Evolutionary conservation across 2,888 invertebrate species (phyloP).

Genomic region (Dendrolimus houi): DNA sequence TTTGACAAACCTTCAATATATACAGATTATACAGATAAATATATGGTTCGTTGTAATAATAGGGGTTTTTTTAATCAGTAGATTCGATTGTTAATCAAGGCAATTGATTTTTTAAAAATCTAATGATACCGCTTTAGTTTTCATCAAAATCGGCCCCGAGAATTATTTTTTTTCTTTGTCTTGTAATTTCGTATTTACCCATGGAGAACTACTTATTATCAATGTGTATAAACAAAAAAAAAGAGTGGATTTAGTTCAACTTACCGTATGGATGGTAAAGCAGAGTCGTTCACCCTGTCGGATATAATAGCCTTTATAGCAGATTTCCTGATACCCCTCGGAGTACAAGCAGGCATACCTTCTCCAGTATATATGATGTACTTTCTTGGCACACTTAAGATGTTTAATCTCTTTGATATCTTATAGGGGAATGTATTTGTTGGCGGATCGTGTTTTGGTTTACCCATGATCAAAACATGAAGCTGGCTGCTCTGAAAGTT

Average conservation of each 20-base stretch:
- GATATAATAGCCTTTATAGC: slow-evolving; percentile 32
- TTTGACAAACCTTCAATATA: too few species aligned
- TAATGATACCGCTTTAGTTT: too few species aligned
- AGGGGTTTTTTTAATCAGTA: too few species aligned
- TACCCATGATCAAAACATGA: slow-evolving; percentile 30
- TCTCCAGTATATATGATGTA: slow-evolving; percentile 32
- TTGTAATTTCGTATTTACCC: too few species aligned
- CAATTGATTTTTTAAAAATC: too few species aligned
- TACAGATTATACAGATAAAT: too few species aligned
- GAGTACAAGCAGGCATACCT: slow-evolving; percentile 40
- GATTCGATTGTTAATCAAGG: too few species aligned
- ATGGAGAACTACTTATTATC: too few species aligned
- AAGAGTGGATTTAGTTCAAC: slow-evolving; percentile 8
- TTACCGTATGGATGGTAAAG: slow-evolving; percentile 58
- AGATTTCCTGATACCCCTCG: slow-evolving; percentile 40
- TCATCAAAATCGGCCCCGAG: too few species aligned
- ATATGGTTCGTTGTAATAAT: too few species aligned
- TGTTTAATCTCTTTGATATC: slow-evolving; percentile 38
- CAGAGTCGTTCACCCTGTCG: slow-evolving; percentile 47
- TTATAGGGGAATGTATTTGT: slow-evolving; percentile 43
- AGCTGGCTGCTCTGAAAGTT: slow-evolving; percentile 35
- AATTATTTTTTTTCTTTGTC: too few species aligned
- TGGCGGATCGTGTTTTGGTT: slow-evolving; percentile 40
- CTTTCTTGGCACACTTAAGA: slow-evolving; percentile 42
- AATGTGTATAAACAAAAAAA: not conserved